A percentile compares a stretch with the other conserved stretches of the same genome.
Evolutionary conservation across 2,113 vertebrate genomes (phyloP).

Genomic region (Bambusicola thoracicus): DNA sequence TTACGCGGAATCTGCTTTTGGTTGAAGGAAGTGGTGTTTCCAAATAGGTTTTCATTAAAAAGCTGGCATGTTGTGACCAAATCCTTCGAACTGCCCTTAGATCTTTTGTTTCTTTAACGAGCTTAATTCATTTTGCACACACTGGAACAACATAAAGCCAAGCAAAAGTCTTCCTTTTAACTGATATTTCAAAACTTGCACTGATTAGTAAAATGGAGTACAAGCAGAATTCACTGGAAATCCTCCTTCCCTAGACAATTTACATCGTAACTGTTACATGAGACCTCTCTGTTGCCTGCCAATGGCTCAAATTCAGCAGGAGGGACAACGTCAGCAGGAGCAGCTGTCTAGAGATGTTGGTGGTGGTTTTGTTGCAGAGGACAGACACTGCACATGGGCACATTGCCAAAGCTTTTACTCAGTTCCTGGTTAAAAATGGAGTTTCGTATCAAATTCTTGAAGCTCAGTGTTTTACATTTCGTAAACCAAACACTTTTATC

Average conservation of each 20-base stretch:
- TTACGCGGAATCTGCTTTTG: neutral
- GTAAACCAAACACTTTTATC: neutral
- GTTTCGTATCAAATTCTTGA: neutral
- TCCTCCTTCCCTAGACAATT: neutral
- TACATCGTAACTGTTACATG: neutral
- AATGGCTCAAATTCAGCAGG: neutral
- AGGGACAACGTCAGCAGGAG: neutral
- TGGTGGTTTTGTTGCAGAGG: neutral
- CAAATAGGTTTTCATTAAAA: neutral
- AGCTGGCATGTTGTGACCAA: neutral
- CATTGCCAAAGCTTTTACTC: neutral
- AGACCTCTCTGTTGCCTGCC: neutral
- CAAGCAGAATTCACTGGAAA: neutral
- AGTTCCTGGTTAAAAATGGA: neutral
- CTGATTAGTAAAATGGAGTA: neutral
- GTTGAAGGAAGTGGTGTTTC: neutral
- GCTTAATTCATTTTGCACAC: neutral
- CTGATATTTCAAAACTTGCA: neutral
- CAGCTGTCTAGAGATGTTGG: neutral
- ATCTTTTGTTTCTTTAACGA: neutral
- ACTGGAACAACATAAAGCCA: neutral
- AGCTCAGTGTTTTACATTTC: neutral
- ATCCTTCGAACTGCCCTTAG: neutral
- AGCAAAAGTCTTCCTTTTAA: rapidly evolving
- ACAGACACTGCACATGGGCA: rapidly evolving